phyloP scores from a whole-genome alignment of 2,113 vertebrate genomes.

The Neodontobutis hainanensis region DNA sequence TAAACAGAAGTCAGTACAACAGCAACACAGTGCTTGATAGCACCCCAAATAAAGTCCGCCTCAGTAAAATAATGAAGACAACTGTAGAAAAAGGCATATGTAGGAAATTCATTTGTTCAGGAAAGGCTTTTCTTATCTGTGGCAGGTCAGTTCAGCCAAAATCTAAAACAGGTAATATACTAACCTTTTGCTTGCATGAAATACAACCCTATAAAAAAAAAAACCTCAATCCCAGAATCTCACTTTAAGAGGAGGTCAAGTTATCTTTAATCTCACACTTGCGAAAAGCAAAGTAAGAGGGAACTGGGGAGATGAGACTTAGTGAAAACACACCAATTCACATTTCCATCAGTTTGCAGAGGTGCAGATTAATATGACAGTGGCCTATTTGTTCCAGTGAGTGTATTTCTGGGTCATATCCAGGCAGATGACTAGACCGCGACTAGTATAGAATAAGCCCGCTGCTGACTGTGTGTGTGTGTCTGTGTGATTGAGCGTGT shows the following conservation, averaged over 20 bases:
- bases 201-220: too few relatives aligned
- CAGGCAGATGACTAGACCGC: conserved; percentile 73
- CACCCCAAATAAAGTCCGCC: too few relatives aligned
- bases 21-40: too few relatives aligned
- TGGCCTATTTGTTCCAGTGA: conserved; percentile 77
- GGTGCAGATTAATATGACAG: conserved; percentile 74
- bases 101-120: too few relatives aligned
- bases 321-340: conserved; percentile 59
- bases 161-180: too few relatives aligned
- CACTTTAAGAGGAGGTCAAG: conserved; percentile 32
- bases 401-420: conserved; percentile 81
- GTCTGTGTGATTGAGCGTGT: conserved; percentile 3
- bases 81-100: too few relatives aligned
- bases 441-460: conserved; percentile 61
- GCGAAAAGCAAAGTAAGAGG: background rate
- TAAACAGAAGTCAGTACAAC: too few relatives aligned
- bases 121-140: too few relatives aligned
- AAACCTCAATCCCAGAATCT: background rate
- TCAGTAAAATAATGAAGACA: too few relatives aligned
- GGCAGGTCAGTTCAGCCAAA: too few relatives aligned
- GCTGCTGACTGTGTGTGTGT: conserved; percentile 7
- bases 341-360: conserved; percentile 71
- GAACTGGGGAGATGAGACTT: conserved; percentile 21
- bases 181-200: too few relatives aligned
- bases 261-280: background rate